Evolutionary conservation across 2,888 invertebrate species (phyloP).

Genomic region (Drosophila dives): DNA sequence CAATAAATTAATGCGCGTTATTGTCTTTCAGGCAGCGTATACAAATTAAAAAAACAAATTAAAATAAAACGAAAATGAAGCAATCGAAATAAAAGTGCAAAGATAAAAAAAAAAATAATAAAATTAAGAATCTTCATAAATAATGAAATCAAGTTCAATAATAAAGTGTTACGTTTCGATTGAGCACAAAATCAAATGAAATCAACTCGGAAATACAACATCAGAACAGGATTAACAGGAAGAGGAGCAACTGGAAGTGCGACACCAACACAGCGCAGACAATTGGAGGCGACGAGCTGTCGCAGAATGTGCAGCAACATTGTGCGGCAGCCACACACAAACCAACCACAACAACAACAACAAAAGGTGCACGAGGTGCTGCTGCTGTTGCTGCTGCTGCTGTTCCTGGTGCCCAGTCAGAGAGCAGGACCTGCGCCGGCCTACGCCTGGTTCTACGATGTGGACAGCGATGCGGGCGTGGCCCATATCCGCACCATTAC

Average conservation of each 20-base stretch:
- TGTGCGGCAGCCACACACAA: conserved; percentile 53
- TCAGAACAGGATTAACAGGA: neutral
- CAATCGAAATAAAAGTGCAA: conserved; percentile 12
- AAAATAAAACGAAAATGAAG: conserved; percentile 20
- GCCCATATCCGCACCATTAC: conserved; percentile 45
- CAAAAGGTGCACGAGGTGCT: conserved; percentile 21
- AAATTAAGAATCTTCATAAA: conserved; percentile 33
- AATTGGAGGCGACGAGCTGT: conserved; percentile 36
- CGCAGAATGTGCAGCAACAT: conserved; percentile 57
- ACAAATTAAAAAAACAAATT: conserved; percentile 14
- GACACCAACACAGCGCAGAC: neutral
- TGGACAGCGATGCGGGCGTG: conserved; percentile 35
- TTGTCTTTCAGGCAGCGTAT: conserved; percentile 32
- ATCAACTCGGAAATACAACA: neutral
- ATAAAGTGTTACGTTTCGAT: conserved; percentile 43
- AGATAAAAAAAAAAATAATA: neutral
- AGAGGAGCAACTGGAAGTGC: neutral
- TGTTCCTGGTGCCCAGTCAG: conserved; percentile 38
- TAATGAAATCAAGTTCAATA: conserved; percentile 51
- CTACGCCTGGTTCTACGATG: conserved; percentile 59
- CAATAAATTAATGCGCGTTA: conserved; percentile 22
- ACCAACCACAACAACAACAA: conserved; percentile 26
- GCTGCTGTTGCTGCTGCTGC: conserved; percentile 35
- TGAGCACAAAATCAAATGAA: conserved; percentile 9
- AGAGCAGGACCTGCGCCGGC: conserved; percentile 34